A percentile compares a stretch with the other conserved stretches of the same genome.
These are phyloP conservation scores for Atta colombica DNA, from an alignment of 1,140 invertebrate genomes.

Conservation along the genomic window DNA sequence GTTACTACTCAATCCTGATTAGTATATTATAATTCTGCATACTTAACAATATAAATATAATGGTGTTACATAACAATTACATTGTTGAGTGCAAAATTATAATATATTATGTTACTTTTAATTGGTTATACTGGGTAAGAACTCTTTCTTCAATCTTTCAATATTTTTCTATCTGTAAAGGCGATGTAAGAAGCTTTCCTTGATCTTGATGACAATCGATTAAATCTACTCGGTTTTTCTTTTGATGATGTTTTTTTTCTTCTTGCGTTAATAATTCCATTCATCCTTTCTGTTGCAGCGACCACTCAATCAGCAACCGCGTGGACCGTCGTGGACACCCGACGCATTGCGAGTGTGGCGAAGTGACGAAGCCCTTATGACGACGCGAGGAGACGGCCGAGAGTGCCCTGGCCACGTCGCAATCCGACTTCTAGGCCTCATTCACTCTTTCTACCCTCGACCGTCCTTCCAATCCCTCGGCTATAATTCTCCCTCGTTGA, in stretches of 20 bases:
- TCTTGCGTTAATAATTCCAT: not conserved
- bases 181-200: not conserved
- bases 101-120: too few relatives aligned
- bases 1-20: too few relatives aligned
- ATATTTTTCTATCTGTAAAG: not conserved
- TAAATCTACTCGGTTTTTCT: not conserved
- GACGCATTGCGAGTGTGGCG: slow-evolving; percentile 86
- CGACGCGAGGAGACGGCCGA: slow-evolving; percentile 89
- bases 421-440: slow-evolving; percentile 82
- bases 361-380: slow-evolving; percentile 89
- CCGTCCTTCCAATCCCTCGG: slow-evolving; percentile 36
- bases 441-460: slow-evolving; percentile 56
- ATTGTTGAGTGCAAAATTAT: too few relatives aligned
- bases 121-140: too few relatives aligned
- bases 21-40: too few relatives aligned
- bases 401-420: slow-evolving; percentile 88
- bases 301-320: slow-evolving; percentile 89
- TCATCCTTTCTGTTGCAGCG: slow-evolving; percentile 86
- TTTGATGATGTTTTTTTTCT: not conserved
- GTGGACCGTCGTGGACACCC: slow-evolving; percentile 88
- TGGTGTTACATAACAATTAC: too few relatives aligned
- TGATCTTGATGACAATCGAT: not conserved
- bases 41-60: too few relatives aligned
- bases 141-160: not conserved
- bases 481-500: slow-evolving; percentile 17